Conservation (phyloP, 92 coral and sea anemone species). For the Heteractis magnifica region DNA sequence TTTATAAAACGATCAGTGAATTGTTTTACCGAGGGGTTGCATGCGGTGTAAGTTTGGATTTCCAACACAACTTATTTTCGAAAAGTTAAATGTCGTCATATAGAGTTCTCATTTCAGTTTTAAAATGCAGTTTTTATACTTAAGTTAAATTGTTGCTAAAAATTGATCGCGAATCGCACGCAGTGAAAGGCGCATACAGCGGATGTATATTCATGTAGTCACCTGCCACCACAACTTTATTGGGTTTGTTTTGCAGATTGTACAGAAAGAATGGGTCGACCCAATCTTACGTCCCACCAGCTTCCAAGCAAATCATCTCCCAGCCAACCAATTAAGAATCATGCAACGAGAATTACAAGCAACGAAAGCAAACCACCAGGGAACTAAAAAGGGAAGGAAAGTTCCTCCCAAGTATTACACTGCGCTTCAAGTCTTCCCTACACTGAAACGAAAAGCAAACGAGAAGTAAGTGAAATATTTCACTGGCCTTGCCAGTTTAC, state of each 20-base stretch:
- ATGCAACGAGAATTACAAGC: slow-evolving; percentile 51
- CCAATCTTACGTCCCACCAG: slow-evolving; percentile 73
- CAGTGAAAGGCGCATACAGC: no score
- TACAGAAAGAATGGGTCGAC: slow-evolving; percentile 81
- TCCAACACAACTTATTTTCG: no score
- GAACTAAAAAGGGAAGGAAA: slow-evolving; percentile 22
- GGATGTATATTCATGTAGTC: no score
- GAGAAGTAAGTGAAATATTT: slow-evolving; percentile 31
- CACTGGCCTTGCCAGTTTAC: neutral
- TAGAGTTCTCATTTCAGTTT: no score
- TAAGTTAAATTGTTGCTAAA: no score
- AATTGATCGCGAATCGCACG: no score
- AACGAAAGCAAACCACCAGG: slow-evolving; percentile 18
- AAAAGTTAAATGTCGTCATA: no score
- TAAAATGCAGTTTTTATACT: no score
- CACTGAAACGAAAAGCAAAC: slow-evolving; percentile 49
- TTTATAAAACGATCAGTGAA: no score
- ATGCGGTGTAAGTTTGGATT: no score
- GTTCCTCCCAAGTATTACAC: slow-evolving; percentile 43
- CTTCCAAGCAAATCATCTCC: slow-evolving; percentile 43
- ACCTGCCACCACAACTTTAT: no score
- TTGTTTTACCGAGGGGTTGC: no score
- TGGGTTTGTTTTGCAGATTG: slow-evolving; percentile 28
- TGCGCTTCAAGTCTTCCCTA: slow-evolving; percentile 77
- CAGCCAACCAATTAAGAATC: slow-evolving; percentile 66